Base-by-base conservation (phyloP, 2,113 vertebrate genomes). In the Burhinus oedicnemus region DNA sequence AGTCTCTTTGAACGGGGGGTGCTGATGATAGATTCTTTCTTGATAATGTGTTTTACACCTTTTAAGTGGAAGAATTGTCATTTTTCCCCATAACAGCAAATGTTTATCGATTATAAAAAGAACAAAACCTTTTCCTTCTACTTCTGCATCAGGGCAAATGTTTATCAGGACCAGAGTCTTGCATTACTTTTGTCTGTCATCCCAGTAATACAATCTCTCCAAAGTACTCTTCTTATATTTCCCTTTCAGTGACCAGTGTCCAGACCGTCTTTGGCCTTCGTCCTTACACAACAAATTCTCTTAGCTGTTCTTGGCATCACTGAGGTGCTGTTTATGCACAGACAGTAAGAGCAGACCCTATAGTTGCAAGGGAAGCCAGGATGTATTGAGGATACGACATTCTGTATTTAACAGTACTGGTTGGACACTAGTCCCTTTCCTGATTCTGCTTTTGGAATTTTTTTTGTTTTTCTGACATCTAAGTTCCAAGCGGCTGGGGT, bases 351-450 rank as follows among this genome's bases (percentile, higher is more conserved):
- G 18, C 36, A 82, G n/a, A 76, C 27, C 22, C 14, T 96, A n/a
- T 97, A 94, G 94, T 30, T 96, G 60, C 83, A 95, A 96, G 88
- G 51, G 87, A 97, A 89, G 95, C 34, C 6, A 21, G 54, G 62
- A 86, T 96, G 79, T 94, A 40, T 55, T 95, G 87, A 87, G 89
- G 13, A 77, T 95, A 82, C 83, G 93, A 89, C 45, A 93, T 94
- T 87, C 72, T 97, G 70, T 95, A 16, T 95, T 96, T 96, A 96
- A 94, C 78, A 94, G 69, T 87, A 91, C 83, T 93, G 84, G 85
- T 95, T 89, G 97, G 94, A 57, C 83, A 86, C 26, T 94, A 71
- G 77, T 96, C 27, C 76, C 58, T 95, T 96, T 96, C 95, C 64
- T 97, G 86, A 34, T 93, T 97, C 87, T 91, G 23, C 51, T 70